Conservation (phyloP, 2,888 invertebrate species). For the Microctonus hyperodae region DNA sequence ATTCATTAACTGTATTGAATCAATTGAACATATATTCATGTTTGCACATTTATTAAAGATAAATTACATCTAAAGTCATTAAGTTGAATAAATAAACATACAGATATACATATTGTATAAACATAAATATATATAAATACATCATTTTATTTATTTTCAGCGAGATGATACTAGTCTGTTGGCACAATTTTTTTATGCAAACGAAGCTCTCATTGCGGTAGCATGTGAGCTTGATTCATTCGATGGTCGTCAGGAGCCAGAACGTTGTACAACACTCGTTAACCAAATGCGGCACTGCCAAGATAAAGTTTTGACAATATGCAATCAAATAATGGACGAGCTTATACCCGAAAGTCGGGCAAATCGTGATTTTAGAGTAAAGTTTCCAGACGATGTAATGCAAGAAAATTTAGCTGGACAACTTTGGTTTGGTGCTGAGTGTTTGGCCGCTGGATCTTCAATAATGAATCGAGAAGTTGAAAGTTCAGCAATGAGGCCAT, state of each 20-base stretch:
- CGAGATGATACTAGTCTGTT: conserved; percentile 91
- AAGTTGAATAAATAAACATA: background rate
- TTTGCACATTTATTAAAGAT: no score
- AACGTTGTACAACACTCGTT: conserved; percentile 93
- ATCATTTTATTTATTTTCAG: conserved; percentile 73
- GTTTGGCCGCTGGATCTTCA: conserved; percentile 96
- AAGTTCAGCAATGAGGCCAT: conserved; percentile 93
- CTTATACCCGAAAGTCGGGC: conserved; percentile 85
- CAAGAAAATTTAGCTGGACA: conserved; percentile 98
- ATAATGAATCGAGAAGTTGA: conserved; percentile 97
- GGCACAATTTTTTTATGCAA: conserved; percentile 98
- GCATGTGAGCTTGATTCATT: conserved; percentile 98
- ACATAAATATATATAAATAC: background rate
- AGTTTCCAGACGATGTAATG: conserved; percentile 98
- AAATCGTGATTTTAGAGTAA: conserved; percentile 93
- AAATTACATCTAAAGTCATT: no score
- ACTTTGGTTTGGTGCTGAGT: conserved; percentile 99
- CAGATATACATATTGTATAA: background rate
- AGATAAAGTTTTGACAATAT: conserved; percentile 89
- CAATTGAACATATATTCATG: no score
- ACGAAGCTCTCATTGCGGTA: conserved; percentile 93
- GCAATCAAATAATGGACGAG: conserved; percentile 95
- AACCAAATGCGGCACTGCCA: conserved; percentile 94
- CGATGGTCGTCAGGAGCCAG: conserved; percentile 98
- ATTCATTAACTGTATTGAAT: conserved; percentile 6